These are phyloP conservation scores for Cryptotis parvus DNA, from an alignment of 2,113 vertebrate species.

Conservation along the genomic window DNA sequence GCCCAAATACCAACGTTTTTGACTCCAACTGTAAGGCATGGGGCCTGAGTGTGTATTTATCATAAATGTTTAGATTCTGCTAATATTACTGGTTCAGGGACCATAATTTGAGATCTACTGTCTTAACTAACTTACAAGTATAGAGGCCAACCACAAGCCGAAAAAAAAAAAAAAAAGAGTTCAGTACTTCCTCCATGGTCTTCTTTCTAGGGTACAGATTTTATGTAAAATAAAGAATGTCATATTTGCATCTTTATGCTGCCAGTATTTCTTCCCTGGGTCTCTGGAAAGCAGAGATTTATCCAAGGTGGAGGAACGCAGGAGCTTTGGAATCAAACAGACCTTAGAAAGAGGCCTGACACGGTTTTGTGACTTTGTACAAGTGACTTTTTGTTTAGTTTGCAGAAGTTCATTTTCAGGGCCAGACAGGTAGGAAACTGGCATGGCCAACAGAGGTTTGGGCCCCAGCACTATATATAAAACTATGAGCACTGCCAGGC, in stretches of 20 bases:
- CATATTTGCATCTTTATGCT: background rate
- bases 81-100: constrained; percentile 1
- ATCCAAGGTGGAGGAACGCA: background rate
- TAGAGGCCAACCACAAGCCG: background rate
- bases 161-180: background rate
- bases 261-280: background rate
- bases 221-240: background rate
- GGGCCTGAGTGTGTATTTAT: background rate
- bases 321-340: background rate
- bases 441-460: no score
- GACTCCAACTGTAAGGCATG: background rate
- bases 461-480: no score
- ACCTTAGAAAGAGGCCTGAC: background rate
- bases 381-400: background rate
- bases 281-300: background rate
- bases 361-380: background rate
- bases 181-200: background rate
- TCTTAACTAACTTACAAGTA: background rate
- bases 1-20: background rate
- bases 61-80: background rate
- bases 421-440: no score
- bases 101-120: background rate
- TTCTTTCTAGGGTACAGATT: background rate
- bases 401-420: no score
- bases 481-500: no score